Evolutionary conservation across 2,888 invertebrate genomes (phyloP), one percentile per base, ranked within the genome.

Genomic region (Phanerotoma sp.): DNA sequence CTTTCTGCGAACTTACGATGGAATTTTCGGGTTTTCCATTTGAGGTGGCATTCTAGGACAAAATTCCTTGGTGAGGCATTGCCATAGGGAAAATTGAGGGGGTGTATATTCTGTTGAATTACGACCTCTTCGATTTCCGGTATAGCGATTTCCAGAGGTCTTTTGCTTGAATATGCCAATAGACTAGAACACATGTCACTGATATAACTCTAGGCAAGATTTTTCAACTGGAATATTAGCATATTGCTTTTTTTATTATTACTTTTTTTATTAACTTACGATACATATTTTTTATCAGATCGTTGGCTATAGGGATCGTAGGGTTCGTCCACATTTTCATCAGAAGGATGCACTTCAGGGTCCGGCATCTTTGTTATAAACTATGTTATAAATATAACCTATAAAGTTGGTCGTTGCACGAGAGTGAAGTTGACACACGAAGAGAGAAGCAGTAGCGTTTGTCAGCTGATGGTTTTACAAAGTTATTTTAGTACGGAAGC

Each of bases 271-370:
- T 7, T 10, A 25, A 54, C 66, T 16, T 57, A 69, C 68, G 66
- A 66, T 33, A 67, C 59, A 48, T 56, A 41, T 56, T 57, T 61
- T 2, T 48, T 11, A 4, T 54, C 13, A 2, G 11, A 30, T 20
- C 68, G 67, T 53, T 66, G 32, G 6, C 46, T 22, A 35, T 61
- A 61, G 18, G 69, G 69, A 57, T 68, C 56, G 41, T 67, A 68
- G 16, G 47, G 3, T 20, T 54, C 59, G 4, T 56, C 55, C 15
- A 46, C 40, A 11, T 48, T 45, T 40, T 33, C 40, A 6, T 46
- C 37, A 4, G 32, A 37, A 25, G 25, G 25, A 2, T 50, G 54
- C 35, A 28, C 28, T 47, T 46, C 33, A 10, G 20, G 18, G 18
- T 38, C 38, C n/a, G 38, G 18, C 38, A 38, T 38, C 10, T 38